Percentiles rank a stretch among this genome's conserved stretches.
These are phyloP conservation scores for Danio aesculapii DNA, from an alignment of 2,797 vertebrate genomes.

Conservation along the genomic window DNA sequence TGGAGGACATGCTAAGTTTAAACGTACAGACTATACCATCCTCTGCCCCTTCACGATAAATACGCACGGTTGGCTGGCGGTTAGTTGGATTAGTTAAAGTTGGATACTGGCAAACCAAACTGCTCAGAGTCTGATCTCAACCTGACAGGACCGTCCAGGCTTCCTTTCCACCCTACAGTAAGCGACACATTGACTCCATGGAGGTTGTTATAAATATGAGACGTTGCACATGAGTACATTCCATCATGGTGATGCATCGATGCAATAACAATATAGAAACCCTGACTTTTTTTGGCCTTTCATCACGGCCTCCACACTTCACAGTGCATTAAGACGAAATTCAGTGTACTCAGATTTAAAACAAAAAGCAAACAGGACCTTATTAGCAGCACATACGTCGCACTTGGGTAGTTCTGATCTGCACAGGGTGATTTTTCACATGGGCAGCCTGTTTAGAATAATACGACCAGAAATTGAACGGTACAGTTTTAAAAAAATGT, in stretches of 20 bases:
- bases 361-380: constrained; percentile 63
- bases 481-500: neutral
- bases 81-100: constrained; percentile 40
- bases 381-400: constrained; percentile 71
- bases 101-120: constrained; percentile 34
- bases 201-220: constrained; percentile 29
- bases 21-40: constrained; percentile 33
- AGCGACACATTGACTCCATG: constrained; percentile 16
- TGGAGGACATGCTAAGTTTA: constrained; percentile 31
- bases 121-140: constrained; percentile 28
- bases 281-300: constrained; percentile 72
- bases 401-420: constrained; percentile 64
- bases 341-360: constrained; percentile 83
- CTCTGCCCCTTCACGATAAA: constrained; percentile 31
- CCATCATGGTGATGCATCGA: constrained; percentile 61
- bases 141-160: constrained; percentile 42
- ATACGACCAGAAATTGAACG: neutral
- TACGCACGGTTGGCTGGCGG: constrained; percentile 15
- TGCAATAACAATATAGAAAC: constrained; percentile 67
- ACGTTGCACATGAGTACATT: constrained; percentile 49
- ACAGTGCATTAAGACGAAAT: constrained; percentile 87
- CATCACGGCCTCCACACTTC: constrained; percentile 77
- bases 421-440: constrained; percentile 55
- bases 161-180: constrained; percentile 25
- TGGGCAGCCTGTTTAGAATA: constrained; percentile 20